These are phyloP conservation scores for Fopius arisanus DNA, from an alignment of 1,140 invertebrate species.

Conservation along the genomic window DNA sequence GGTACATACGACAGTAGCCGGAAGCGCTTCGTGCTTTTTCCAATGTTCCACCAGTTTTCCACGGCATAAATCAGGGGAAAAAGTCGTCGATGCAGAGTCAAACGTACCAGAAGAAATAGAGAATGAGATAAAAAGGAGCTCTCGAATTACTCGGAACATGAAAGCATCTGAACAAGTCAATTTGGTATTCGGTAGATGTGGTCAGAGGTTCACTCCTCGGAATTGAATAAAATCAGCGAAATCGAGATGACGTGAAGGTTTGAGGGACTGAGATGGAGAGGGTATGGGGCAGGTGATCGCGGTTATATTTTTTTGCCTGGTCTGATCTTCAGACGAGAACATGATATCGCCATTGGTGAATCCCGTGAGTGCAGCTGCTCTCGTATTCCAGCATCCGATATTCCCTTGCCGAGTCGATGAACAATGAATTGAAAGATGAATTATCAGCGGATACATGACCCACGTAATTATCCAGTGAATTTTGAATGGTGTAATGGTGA, in stretches of 20 bases:
- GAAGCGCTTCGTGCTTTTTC: background rate
- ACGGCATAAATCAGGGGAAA: slow-evolving; percentile 2
- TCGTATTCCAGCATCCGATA: background rate
- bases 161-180: background rate
- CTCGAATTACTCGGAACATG: background rate
- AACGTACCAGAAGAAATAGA: background rate
- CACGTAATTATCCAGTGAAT: too few relatives aligned
- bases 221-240: background rate
- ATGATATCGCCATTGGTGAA: background rate
- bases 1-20: slow-evolving; percentile 4
- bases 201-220: background rate
- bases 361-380: background rate
- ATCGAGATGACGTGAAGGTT: background rate
- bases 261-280: background rate
- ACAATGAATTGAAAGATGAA: background rate
- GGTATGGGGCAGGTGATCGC: background rate
- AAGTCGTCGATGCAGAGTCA: background rate
- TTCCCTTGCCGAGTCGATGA: background rate
- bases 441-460: too few relatives aligned
- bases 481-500: too few relatives aligned
- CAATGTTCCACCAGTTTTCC: background rate
- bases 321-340: background rate
- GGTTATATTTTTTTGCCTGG: background rate
- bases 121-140: background rate
- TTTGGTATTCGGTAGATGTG: background rate